Conservation (phyloP, 2,797 vertebrate species). For the Macropus fuliginosus region DNA sequence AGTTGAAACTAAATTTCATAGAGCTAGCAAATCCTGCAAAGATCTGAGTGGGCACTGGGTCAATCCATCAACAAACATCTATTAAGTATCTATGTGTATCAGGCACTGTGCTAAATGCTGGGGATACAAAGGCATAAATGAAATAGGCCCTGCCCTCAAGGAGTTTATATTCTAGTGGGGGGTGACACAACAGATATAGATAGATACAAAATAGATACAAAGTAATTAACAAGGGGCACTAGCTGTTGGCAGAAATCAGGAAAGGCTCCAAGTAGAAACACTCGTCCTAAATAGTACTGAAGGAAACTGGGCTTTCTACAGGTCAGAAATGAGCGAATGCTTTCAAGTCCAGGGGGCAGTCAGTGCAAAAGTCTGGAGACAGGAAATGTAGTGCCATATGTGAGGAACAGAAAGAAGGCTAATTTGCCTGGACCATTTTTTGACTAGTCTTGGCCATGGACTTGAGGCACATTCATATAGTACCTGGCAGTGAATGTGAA, state of each 20-base stretch:
- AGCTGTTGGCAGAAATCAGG: not conserved
- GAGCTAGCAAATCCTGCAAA: not conserved
- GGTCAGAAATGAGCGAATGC: not conserved
- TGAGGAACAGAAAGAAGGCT: not conserved
- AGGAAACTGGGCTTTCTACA: not conserved
- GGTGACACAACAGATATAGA: not conserved
- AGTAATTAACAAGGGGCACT: not conserved
- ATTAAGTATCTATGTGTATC: not conserved
- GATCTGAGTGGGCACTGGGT: not conserved
- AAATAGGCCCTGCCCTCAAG: not conserved
- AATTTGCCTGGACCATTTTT: not conserved
- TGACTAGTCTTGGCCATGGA: not conserved
- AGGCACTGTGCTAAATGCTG: not conserved
- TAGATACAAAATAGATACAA: not conserved
- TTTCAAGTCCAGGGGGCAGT: not conserved
- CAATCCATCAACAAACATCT: not conserved
- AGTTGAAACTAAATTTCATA: slow-evolving; percentile 8
- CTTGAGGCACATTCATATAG: not conserved
- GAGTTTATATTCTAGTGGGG: not conserved
- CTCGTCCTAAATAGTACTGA: not conserved
- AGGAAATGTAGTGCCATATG: not conserved
- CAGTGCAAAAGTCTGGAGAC: not conserved
- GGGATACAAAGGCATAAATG: not conserved
- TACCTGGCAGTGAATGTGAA: not conserved
- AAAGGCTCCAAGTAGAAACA: not conserved